These are phyloP conservation scores for Heliconius eleuchia DNA, from an alignment of 1,140 invertebrate species.

Conservation along the genomic window DNA sequence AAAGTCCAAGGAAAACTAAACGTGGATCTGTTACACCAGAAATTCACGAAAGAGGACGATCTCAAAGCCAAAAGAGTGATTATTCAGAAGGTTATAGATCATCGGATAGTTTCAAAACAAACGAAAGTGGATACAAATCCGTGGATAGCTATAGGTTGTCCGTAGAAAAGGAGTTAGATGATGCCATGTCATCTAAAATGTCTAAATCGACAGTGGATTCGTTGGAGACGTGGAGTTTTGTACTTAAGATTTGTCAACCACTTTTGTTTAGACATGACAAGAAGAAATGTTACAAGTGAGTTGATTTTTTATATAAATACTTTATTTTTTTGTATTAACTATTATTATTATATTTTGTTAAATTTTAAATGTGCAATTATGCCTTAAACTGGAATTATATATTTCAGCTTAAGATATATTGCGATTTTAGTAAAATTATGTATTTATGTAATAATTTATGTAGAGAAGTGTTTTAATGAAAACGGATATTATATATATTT, in stretches of 20 bases:
- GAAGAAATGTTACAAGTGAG: conserved; percentile 73
- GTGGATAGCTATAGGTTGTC: conserved; percentile 54
- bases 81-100: conserved; percentile 59
- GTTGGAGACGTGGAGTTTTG: conserved; percentile 72
- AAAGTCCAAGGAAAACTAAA: conserved; percentile 43
- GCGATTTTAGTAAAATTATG: too few species aligned
- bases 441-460: too few species aligned
- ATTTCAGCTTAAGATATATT: too few species aligned
- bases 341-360: too few species aligned
- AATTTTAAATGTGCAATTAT: too few species aligned
- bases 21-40: conserved; percentile 61
- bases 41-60: conserved; percentile 52
- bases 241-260: conserved; percentile 74
- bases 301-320: conserved; percentile 8
- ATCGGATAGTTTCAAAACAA: conserved; percentile 58
- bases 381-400: too few species aligned
- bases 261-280: conserved; percentile 72
- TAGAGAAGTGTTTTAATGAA: too few species aligned
- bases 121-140: conserved; percentile 54
- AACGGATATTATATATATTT: too few species aligned
- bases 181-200: conserved; percentile 46
- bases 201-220: conserved; percentile 61
- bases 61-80: conserved; percentile 50
- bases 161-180: conserved; percentile 58
- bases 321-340: not conserved